phyloP scores from a whole-genome alignment of 2,113 vertebrate genomes.

The Actinemys pallida region DNA sequence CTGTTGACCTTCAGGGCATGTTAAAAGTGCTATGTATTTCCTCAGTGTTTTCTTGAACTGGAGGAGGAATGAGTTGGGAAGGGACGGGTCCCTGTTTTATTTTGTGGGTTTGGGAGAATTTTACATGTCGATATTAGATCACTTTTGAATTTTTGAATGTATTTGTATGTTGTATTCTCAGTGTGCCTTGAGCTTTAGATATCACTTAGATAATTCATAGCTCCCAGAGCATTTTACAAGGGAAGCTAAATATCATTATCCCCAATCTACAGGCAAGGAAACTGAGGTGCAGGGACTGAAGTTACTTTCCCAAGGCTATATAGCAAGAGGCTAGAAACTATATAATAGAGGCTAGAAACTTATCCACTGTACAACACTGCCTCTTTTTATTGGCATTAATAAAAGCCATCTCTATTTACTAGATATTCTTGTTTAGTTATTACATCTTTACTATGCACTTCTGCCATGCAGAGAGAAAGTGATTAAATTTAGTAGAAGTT shows the following conservation, averaged over 20 bases:
- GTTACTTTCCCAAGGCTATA: not conserved
- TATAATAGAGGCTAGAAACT: not conserved
- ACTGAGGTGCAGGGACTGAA: accelerated
- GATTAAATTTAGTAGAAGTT: not conserved
- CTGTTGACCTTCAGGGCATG: not conserved
- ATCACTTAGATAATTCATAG: not conserved
- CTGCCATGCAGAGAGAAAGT: not conserved
- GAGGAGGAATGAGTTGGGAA: not conserved
- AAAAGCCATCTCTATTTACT: not conserved
- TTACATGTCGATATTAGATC: not conserved
- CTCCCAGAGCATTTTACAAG: not conserved
- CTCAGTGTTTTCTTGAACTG: not conserved
- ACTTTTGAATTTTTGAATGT: not conserved
- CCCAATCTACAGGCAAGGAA: not conserved
- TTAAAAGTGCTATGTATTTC: not conserved
- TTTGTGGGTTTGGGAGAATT: not conserved
- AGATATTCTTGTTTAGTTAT: not conserved
- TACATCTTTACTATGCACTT: not conserved
- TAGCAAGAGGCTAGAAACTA: not conserved
- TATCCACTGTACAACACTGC: not conserved
- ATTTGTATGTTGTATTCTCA: not conserved
- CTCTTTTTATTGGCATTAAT: not conserved
- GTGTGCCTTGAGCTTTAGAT: not conserved
- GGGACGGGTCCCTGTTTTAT: not conserved
- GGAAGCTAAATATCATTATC: not conserved